Base-by-base conservation (phyloP, 2,797 vertebrate genomes). In the Phyllotis vaccarum region DNA sequence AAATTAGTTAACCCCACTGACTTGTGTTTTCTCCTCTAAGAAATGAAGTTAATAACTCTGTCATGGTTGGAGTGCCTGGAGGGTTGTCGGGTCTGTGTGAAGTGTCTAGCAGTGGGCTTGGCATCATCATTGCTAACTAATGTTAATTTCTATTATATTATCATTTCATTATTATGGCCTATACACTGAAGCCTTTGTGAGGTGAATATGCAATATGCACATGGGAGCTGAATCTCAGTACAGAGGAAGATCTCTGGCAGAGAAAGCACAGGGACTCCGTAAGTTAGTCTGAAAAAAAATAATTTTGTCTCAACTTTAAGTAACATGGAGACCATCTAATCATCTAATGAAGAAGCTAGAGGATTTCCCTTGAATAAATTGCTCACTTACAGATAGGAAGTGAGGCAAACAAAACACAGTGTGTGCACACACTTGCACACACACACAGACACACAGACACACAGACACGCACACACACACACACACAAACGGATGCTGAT, bases 1-100 rank as follows among this genome's bases (percentile, higher is more conserved):
- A 90, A 90, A 60, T 86, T 37, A 85, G 31, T 88, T 93, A 90
- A 85, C 46, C 11, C 62, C 9, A n/a, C 3, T 93, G 56, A 96
- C 52, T 22, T 90, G 21, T 79, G 70, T 24, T 89, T 49, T 19
- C 3, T 88, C 29, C 8, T 60, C 72, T 72, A 68, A 22, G 66
- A 91, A 64, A 68, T 60, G 14, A 75, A 80, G 34, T 66, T 60
- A 87, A 92, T 62, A 52, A 49, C 6, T 43, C 5, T 49, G 34
- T 27, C 5, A 22, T 4, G 2, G 9, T 31, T n/a, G 2, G 10
- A 21, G 9, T 46, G 6, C 37, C 64, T 34, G 6, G 1, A 49
- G 24, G 31, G 6, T 58, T 60, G 12, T 7, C 14, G 62, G 37
- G 11, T 81, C 31, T 29, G 0, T 16, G 46, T 66, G 60, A 91